These are phyloP conservation scores for Zaprionus davidi DNA, from an alignment of 1,140 invertebrate species.

Conservation along the genomic window DNA sequence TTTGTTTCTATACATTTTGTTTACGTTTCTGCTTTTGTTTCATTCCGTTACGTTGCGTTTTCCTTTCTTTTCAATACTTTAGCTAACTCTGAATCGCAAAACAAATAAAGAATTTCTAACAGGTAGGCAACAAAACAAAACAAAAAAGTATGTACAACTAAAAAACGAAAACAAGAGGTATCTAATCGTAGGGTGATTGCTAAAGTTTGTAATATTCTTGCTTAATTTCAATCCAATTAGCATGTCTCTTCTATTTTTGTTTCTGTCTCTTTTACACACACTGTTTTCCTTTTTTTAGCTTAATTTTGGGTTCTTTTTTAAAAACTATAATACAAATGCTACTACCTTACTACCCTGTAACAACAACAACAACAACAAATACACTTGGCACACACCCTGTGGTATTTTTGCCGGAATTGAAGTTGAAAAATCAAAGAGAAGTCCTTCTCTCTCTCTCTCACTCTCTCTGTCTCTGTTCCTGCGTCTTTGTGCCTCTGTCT, in stretches of 20 bases:
- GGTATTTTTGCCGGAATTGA: not conserved
- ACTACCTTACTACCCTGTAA: constrained; percentile 6
- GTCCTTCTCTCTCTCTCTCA: not conserved
- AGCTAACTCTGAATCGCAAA: constrained; percentile 37
- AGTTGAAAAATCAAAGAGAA: not conserved
- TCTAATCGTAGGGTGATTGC: constrained; percentile 37
- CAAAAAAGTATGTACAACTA: not conserved
- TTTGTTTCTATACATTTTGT: constrained; percentile 36
- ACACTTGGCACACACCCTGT: not conserved
- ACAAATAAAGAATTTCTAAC: constrained; percentile 29
- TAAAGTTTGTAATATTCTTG: constrained; percentile 29
- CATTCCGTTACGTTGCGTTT: constrained; percentile 45
- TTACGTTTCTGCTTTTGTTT: constrained; percentile 52
- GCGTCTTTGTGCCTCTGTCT: not conserved
- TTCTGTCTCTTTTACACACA: constrained; percentile 15
- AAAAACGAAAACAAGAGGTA: constrained; percentile 20
- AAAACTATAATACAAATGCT: constrained; percentile 4
- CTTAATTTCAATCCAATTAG: constrained; percentile 26
- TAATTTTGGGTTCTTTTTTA: constrained; percentile 20
- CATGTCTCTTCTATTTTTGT: constrained; percentile 22
- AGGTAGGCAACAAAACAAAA: constrained; percentile 40
- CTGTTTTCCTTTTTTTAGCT: not conserved
- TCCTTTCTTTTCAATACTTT: constrained; percentile 47
- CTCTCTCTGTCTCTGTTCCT: constrained; percentile 5
- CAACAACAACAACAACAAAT: not conserved